phyloP scores from a whole-genome alignment of 2,888 invertebrate species.

The Aleiodes testaceus region DNA sequence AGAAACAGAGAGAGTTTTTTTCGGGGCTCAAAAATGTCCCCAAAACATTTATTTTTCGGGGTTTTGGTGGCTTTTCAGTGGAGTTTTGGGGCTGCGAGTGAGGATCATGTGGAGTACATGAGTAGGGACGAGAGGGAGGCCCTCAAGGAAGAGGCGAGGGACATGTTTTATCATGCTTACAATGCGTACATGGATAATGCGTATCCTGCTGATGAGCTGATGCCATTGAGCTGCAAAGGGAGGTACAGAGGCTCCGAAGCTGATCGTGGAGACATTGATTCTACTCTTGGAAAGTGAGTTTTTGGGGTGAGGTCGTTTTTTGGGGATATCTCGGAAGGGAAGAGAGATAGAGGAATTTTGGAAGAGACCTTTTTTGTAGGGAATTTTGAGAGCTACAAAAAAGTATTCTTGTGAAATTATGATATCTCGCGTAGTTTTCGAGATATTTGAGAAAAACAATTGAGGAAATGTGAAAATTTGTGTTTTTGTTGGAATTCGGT shows the following conservation, averaged over 20 bases:
- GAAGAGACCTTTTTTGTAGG: too few species aligned
- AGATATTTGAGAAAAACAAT: too few species aligned
- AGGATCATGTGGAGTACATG: conserved; percentile 74
- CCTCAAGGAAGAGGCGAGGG: conserved; percentile 88
- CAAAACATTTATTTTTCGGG: conserved; percentile 58
- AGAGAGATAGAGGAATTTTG: too few species aligned
- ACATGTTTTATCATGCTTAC: conserved; percentile 98
- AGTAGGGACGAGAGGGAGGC: conserved; percentile 78
- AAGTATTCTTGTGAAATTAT: too few species aligned
- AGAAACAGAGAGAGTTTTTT: conserved; percentile 36
- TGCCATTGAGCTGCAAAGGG: conserved; percentile 97
- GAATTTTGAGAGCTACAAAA: too few species aligned
- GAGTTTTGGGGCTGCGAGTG: conserved; percentile 53
- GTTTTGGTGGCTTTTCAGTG: conserved; percentile 59
- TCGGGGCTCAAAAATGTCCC: conserved; percentile 57
- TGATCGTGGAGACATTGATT: conserved; percentile 96
- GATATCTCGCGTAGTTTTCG: too few species aligned
- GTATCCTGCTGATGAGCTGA: conserved; percentile 98
- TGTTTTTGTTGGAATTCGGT: too few species aligned
- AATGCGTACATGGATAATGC: conserved; percentile 96
- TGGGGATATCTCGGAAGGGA: too few species aligned
- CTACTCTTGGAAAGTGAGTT: conserved; percentile 95
- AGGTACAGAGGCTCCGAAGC: conserved; percentile 92
- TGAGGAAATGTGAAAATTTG: too few species aligned
- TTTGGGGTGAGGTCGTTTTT: background rate